Base-by-base conservation (phyloP, 2,888 invertebrate genomes). In the Anoplius nigerrimus region DNA sequence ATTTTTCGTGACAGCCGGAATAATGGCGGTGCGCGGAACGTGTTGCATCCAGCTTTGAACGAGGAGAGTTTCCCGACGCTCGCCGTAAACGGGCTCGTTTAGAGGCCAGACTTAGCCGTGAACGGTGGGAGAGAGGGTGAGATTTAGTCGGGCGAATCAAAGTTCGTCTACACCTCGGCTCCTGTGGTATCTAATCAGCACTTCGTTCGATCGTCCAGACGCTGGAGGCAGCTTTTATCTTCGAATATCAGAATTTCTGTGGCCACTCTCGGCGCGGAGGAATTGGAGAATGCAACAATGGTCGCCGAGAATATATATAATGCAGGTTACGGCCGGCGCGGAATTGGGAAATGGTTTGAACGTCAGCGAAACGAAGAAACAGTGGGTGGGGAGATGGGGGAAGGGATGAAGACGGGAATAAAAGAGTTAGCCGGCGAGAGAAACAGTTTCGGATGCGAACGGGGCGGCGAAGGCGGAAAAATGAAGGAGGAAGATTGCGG, bases 261-360 rank as follows among this genome's bases (percentile, higher is more conserved):
- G 52, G 63, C 55, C 46, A 15, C 20, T n/a, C 13, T 24, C n/a
- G 22, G 22, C 8, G 2, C 34, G 34, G 11, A 24, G 27, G 54
- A 58, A 20, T 53, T 27, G 22, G 16, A 15, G 48, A 22, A 34
- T 56, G 48, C 57, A 54, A 43, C 61, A 45, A 16, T 62, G 71
- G 65, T 64, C 70, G 73, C 67, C 62, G 62, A 42, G 59, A 72
- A 75, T 74, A 80, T 79, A 74, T 83, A 80, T 77, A 83, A 82
- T 82, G 80, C 76, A 77, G 71, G 59, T 73, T 75, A 77, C 48
- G 68, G 74, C 72, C 54, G 70, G 52, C 16, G 62, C 54, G 69
- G 74, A 76, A 79, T 78, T 75, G 74, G 57, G 72, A 71, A 82
- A 73, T 62, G 75, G 76, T 62, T 68, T 52, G 71, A 64, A 66